Conservation (phyloP, 2,113 vertebrate species). For the Poicephalus gulielmi region DNA sequence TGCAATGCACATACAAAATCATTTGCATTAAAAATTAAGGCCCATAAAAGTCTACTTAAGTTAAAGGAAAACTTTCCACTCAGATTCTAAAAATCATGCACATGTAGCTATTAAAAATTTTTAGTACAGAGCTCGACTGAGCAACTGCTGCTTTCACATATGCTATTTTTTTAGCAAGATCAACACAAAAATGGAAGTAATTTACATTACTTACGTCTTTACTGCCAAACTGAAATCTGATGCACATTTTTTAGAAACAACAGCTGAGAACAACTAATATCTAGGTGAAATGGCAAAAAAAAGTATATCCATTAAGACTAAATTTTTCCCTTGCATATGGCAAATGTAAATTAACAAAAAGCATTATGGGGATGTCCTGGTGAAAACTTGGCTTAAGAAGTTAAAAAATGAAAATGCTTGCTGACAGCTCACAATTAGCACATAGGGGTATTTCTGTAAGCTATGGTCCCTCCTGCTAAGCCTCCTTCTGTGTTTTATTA, state of each 20-base stretch:
- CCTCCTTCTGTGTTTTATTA: background rate
- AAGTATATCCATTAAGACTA: background rate
- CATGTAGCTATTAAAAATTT: background rate
- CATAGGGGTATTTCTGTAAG: background rate
- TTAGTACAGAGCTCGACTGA: background rate
- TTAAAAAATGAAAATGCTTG: background rate
- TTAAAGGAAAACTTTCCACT: background rate
- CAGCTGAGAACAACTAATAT: background rate
- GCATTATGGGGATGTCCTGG: background rate
- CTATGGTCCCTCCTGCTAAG: background rate
- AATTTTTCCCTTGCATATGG: background rate
- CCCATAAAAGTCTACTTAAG: background rate
- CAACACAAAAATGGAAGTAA: background rate
- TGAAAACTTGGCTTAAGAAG: background rate
- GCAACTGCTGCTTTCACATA: background rate
- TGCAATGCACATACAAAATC: background rate
- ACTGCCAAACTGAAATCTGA: conserved; percentile 7
- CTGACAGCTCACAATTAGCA: background rate
- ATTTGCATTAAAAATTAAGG: background rate
- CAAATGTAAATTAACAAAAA: background rate
- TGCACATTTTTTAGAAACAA: background rate
- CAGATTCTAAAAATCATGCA: background rate
- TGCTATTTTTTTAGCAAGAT: background rate
- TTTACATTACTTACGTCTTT: background rate
- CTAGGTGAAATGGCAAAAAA: background rate